phyloP scores from a whole-genome alignment of 2,888 invertebrate species.

The Scaptomyza cyrtandrae region DNA sequence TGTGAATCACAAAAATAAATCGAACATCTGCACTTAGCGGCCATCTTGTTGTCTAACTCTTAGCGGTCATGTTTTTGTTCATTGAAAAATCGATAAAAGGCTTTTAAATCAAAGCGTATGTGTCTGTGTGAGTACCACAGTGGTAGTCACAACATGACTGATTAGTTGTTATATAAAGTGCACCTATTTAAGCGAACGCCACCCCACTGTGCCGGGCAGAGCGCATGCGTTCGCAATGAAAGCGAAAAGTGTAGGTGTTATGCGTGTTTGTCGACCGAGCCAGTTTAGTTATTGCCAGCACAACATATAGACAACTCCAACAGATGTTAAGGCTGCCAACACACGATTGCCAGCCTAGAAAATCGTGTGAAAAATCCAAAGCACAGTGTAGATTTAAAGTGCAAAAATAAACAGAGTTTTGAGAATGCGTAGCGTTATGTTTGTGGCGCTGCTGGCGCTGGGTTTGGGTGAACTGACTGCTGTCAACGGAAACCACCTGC shows the following conservation, averaged over 20 bases:
- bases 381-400: constrained; percentile 4
- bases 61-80: constrained; percentile 21
- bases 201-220: constrained; percentile 45
- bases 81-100: constrained; percentile 68
- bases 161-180: background rate
- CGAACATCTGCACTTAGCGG: constrained; percentile 10
- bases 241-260: constrained; percentile 70
- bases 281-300: constrained; percentile 70
- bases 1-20: constrained; percentile 16
- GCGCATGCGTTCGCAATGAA: constrained; percentile 72
- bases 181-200: background rate
- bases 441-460: constrained; percentile 54
- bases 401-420: background rate
- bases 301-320: constrained; percentile 76
- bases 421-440: constrained; percentile 48
- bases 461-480: constrained; percentile 15
- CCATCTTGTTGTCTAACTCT: constrained; percentile 41
- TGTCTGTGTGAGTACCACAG: constrained; percentile 43
- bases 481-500: constrained; percentile 68
- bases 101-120: constrained; percentile 38
- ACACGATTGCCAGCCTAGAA: constrained; percentile 27
- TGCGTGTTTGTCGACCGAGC: constrained; percentile 52
- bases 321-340: constrained; percentile 63
- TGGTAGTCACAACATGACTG: constrained; percentile 15
- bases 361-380: constrained; percentile 40